Conservation (phyloP, 1,140 invertebrate genomes). For the Apis florea region DNA sequence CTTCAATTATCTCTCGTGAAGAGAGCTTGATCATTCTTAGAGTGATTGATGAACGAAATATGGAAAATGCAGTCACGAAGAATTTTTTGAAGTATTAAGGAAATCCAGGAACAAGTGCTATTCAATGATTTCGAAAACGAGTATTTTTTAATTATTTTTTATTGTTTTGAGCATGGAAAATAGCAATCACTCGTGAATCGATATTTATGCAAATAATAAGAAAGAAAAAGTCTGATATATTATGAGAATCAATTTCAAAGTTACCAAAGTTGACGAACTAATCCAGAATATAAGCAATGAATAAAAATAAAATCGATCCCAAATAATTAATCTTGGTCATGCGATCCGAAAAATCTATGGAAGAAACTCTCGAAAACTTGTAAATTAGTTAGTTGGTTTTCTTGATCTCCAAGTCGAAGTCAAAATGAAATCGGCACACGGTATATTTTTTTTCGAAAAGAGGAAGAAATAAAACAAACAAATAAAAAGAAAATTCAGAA, state of each 20-base stretch:
- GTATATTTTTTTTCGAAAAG: background rate
- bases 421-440: background rate
- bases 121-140: too few relatives aligned
- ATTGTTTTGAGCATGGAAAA: too few relatives aligned
- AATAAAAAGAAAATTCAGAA: background rate
- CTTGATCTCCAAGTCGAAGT: background rate
- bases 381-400: slow-evolving; percentile 9
- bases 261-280: background rate
- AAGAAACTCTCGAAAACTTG: slow-evolving; percentile 14
- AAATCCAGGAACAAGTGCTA: too few relatives aligned
- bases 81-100: too few relatives aligned
- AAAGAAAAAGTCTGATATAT: background rate
- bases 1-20: too few relatives aligned
- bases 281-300: too few relatives aligned
- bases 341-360: background rate
- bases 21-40: too few relatives aligned
- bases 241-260: background rate
- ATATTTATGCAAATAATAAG: background rate
- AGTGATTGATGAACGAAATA: too few relatives aligned
- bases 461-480: background rate
- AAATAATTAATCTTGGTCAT: background rate
- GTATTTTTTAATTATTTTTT: too few relatives aligned
- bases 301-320: background rate
- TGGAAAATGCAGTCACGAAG: too few relatives aligned
- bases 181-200: too few relatives aligned